These are phyloP conservation scores for Leptothorax acervorum DNA, from an alignment of 2,888 invertebrate genomes.

Conservation along the genomic window DNA sequence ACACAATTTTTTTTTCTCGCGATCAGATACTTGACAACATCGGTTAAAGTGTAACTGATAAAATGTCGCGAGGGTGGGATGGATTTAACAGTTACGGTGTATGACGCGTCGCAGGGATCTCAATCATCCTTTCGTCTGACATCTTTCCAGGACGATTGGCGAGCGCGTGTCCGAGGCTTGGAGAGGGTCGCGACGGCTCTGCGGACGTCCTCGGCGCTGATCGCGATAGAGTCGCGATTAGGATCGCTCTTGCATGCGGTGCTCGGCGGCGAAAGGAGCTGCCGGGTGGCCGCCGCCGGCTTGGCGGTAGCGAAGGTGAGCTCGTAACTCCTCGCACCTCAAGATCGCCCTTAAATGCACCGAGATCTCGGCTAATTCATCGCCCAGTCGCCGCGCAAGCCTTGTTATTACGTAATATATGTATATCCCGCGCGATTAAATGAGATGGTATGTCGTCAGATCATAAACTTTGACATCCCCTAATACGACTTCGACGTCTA, in stretches of 20 bases:
- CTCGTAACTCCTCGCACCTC: constrained; percentile 58
- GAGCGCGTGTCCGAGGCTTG: constrained; percentile 87
- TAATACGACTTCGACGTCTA: neutral
- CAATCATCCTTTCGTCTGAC: constrained; percentile 1
- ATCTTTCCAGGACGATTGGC: constrained; percentile 87
- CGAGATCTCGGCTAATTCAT: constrained; percentile 18
- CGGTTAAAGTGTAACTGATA: neutral
- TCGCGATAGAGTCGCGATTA: constrained; percentile 88
- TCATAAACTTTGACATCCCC: neutral
- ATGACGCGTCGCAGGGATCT: neutral
- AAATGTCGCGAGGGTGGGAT: neutral
- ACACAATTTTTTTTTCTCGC: neutral
- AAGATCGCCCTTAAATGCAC: constrained; percentile 46
- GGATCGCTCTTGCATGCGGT: constrained; percentile 89
- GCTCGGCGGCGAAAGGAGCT: constrained; percentile 89
- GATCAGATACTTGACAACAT: neutral
- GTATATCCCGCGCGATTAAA: neutral
- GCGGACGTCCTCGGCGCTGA: constrained; percentile 86
- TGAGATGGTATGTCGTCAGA: neutral
- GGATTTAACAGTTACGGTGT: neutral
- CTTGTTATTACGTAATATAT: constrained; percentile 24
- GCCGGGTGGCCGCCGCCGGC: constrained; percentile 86
- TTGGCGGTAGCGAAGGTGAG: constrained; percentile 83
- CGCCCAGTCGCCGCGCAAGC: neutral
- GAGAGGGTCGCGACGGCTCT: constrained; percentile 88